phyloP scores from a whole-genome alignment of 92 coral and sea anemone genomes.

The Umimayanthus chanpuru region DNA sequence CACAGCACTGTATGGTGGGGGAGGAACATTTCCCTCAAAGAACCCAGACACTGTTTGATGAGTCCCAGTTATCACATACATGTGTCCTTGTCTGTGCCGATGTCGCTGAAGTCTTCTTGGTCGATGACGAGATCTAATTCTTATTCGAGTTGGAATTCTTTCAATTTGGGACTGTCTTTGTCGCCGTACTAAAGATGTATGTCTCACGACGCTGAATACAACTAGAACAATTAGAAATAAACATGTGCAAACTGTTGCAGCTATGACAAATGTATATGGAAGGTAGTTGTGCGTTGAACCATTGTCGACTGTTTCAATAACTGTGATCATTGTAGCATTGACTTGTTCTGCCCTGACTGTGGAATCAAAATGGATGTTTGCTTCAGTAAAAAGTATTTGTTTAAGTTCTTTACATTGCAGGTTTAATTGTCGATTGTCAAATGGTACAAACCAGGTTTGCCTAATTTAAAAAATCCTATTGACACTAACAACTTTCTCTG shows the following conservation, averaged over 20 bases:
- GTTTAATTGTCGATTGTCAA: background rate
- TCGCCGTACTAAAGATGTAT: slow-evolving; percentile 70
- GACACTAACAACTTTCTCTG: too few species aligned
- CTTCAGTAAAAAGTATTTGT: background rate
- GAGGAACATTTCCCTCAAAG: slow-evolving; percentile 93
- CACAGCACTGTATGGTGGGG: slow-evolving; percentile 86
- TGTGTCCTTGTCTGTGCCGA: slow-evolving; percentile 57
- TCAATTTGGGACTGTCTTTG: slow-evolving; percentile 74
- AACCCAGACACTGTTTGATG: slow-evolving; percentile 88
- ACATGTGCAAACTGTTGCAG: slow-evolving; percentile 91
- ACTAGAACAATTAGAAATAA: slow-evolving; percentile 78
- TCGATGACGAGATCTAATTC: slow-evolving; percentile 55
- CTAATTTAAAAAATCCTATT: too few species aligned
- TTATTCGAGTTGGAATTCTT: slow-evolving; percentile 73
- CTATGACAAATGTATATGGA: slow-evolving; percentile 89
- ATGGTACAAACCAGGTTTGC: too few species aligned
- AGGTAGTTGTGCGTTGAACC: slow-evolving; percentile 57
- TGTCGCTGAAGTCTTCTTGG: slow-evolving; percentile 62
- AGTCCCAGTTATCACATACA: slow-evolving; percentile 68
- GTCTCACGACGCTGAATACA: slow-evolving; percentile 91
- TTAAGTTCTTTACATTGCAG: background rate
- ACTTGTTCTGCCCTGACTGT: background rate
- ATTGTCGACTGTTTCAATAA: background rate
- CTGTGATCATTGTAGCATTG: slow-evolving; percentile 18
- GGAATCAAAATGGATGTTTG: background rate